Conservation (phyloP, 1,140 invertebrate genomes). For the Eumaeus atala region DNA sequence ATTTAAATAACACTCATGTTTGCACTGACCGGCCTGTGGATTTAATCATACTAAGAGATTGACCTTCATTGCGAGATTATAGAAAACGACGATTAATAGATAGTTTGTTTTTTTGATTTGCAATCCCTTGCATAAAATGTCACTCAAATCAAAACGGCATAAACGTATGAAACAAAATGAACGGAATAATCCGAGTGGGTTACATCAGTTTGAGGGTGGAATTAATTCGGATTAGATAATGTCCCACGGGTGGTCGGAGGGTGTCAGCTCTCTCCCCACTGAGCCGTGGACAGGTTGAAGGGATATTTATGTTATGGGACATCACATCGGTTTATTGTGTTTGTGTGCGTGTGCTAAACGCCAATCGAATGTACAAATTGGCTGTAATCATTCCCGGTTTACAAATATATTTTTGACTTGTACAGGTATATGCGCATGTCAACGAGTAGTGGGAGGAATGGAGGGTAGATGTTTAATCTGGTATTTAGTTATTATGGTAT, state of each 20-base stretch:
- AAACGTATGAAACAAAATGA: neutral
- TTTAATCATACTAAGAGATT: no score
- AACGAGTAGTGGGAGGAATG: neutral
- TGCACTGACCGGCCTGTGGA: no score
- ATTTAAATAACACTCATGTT: no score
- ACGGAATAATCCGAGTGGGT: slow-evolving; percentile 9
- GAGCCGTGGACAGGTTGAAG: slow-evolving; percentile 35
- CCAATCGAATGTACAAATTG: slow-evolving; percentile 3
- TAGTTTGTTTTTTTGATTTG: no score
- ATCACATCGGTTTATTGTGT: neutral
- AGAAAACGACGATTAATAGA: no score
- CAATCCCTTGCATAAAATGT: no score
- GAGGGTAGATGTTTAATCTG: no score
- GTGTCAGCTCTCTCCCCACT: slow-evolving; percentile 23
- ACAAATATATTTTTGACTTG: neutral
- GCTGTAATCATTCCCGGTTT: neutral
- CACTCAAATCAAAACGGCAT: no score
- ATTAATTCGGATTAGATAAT: slow-evolving; percentile 53
- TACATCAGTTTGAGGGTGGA: slow-evolving; percentile 26
- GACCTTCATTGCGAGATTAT: no score
- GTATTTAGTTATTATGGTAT: no score
- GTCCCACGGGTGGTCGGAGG: slow-evolving; percentile 53
- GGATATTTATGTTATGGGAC: slow-evolving; percentile 26
- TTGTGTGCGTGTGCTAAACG: neutral
- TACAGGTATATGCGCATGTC: neutral